These are phyloP conservation scores for Aldrovandia affinis DNA, from an alignment of 2,797 vertebrate species.

Conservation along the genomic window DNA sequence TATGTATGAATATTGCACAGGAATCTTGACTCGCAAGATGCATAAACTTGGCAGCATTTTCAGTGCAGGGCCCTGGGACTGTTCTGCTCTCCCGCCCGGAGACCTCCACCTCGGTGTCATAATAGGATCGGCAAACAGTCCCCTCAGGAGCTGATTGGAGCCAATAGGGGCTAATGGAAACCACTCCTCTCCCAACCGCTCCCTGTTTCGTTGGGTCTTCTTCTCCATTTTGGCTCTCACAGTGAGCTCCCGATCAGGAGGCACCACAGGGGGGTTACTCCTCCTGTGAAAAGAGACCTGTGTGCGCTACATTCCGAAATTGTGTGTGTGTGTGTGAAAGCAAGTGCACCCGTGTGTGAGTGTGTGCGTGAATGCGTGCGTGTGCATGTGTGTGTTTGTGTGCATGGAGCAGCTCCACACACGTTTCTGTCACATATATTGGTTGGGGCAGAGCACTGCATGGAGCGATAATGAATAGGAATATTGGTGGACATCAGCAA, in stretches of 20 bases:
- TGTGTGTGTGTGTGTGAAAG: not conserved
- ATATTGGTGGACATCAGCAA: constrained; percentile 8
- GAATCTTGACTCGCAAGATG: not conserved
- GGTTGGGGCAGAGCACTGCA: not conserved
- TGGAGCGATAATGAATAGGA: not conserved
- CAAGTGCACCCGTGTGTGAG: not conserved
- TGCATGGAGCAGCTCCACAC: not conserved
- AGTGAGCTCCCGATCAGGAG: constrained; percentile 27
- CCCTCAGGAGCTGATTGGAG: not conserved
- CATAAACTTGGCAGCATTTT: not conserved
- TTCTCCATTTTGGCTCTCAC: constrained; percentile 9
- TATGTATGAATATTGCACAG: too few species aligned
- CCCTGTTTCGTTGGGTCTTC: not conserved
- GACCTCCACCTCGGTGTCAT: not conserved
- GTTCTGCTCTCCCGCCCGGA: constrained; percentile 2
- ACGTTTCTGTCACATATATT: not conserved
- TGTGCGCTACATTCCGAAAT: constrained; percentile 3
- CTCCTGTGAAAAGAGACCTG: constrained; percentile 14
- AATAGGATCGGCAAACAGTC: constrained; percentile 7
- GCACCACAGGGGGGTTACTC: constrained; percentile 14
- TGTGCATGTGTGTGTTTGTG: not conserved
- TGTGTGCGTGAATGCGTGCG: not conserved
- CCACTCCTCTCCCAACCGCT: constrained; percentile 6
- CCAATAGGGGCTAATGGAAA: constrained; percentile 19
- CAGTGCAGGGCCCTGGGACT: not conserved